A percentile compares a stretch with the other conserved stretches of the same genome.
phyloP scores from a whole-genome alignment of 2,888 invertebrate species.

The Apantesis nais region DNA sequence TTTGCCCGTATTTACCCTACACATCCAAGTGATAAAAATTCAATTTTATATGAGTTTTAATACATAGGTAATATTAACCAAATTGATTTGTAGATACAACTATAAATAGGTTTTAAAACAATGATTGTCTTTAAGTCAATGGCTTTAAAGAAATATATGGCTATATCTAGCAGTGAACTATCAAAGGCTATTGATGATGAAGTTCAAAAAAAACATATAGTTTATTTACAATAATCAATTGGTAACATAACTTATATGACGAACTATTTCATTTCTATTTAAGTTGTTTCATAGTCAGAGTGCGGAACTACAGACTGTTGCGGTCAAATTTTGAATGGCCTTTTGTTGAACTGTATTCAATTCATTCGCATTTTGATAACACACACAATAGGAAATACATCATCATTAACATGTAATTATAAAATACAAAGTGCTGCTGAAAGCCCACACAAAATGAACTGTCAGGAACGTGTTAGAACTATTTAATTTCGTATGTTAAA shows the following conservation, averaged over 20 bases:
- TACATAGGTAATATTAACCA: background rate
- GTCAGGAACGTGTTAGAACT: background rate
- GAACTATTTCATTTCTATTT: background rate
- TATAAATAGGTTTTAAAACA: background rate
- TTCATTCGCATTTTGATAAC: slow-evolving; percentile 1
- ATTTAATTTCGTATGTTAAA: background rate
- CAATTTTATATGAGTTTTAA: background rate
- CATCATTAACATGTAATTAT: background rate
- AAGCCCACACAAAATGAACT: background rate
- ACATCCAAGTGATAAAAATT: background rate
- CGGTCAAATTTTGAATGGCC: slow-evolving; percentile 3
- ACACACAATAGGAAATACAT: background rate
- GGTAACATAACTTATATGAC: background rate
- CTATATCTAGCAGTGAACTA: no score
- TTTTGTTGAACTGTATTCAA: slow-evolving; percentile 6
- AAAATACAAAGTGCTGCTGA: background rate
- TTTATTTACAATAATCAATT: background rate
- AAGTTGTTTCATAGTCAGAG: background rate
- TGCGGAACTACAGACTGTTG: slow-evolving; percentile 7
- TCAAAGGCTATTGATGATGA: no score
- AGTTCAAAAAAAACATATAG: no score
- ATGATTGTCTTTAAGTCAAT: background rate
- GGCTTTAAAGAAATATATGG: background rate
- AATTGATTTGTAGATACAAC: background rate
- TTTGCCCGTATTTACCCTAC: background rate